Base-by-base conservation (phyloP, 2,888 invertebrate species). In the Coremacera marginata region DNA sequence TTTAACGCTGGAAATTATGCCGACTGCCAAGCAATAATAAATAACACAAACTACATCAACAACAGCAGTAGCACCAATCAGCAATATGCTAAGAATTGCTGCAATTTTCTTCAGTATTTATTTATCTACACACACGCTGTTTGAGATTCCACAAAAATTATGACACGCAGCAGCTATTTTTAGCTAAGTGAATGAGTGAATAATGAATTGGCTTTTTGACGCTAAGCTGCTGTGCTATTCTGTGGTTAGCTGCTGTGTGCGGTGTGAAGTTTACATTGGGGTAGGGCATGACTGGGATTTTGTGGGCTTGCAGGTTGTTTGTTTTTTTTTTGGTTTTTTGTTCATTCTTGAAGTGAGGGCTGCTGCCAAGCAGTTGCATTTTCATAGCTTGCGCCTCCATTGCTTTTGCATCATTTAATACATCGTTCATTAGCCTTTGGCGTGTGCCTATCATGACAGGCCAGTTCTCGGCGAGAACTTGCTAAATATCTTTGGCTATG, bases 91-190 rank as follows among this genome's bases (percentile, higher is more conserved):
- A 22, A 44, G n/a, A 67, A 67, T 11, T 51, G n/a, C 4, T 49
- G 25, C 5, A 22, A 55, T 70, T 70, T 31, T 11, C 8, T 16
- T 63, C 0, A 16, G 22, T 14, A 44, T 11, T 44, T 11, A 25
- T 60, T 60, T 60, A 14, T 25, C 57, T 57, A 22, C n/a, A 57
- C 25, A 14, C 19, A 16, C 5, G 19, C 5, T 4, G 51, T n/a
- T 16, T 52, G 71, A 62, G 60, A 57, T 72, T 44, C 49, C 72
- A 49, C 49, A 62, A 25, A 72, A 16, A 62, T 72, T 49, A 62
- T 72, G 72, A 72, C 72, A 72, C 62, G 37, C 71, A 49, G n/a
- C 22, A 49, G 11, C 62, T 72, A 72, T 72, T 60, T 72, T 72
- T 55, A 55, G 5, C 11, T 25, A 68, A 70, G 16, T 70, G 16